These are phyloP conservation scores for Odontocerum albicorne DNA, from an alignment of 2,888 invertebrate genomes.

Conservation along the genomic window DNA sequence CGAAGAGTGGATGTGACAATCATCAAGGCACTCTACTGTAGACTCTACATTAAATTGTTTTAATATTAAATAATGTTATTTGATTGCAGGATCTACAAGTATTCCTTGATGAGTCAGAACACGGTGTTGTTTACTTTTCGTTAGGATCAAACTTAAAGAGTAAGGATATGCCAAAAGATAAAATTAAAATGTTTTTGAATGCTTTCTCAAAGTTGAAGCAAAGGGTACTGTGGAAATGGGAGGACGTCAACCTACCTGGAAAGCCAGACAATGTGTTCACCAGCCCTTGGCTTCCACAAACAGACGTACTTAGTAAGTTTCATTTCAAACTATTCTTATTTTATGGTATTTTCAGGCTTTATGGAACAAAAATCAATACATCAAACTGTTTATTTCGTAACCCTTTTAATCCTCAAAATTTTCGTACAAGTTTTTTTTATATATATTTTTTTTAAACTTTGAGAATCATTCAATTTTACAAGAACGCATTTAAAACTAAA, in stretches of 20 bases:
- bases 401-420: not conserved
- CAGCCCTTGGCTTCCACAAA: conserved; percentile 60
- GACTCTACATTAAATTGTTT: too few relatives aligned
- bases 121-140: conserved; percentile 55
- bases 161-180: conserved; percentile 46
- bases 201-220: conserved; percentile 48
- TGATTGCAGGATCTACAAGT: conserved; percentile 43
- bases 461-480: too few relatives aligned
- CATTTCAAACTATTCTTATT: too few relatives aligned
- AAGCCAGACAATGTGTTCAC: conserved; percentile 50
- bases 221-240: conserved; percentile 53
- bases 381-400: too few relatives aligned
- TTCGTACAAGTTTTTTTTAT: too few relatives aligned
- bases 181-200: conserved; percentile 44
- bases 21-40: too few relatives aligned
- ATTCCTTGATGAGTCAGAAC: conserved; percentile 46
- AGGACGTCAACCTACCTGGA: conserved; percentile 46
- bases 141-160: conserved; percentile 52
- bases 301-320: conserved; percentile 47
- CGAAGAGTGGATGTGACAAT: too few relatives aligned
- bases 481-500: too few relatives aligned
- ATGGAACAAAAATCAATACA: too few relatives aligned
- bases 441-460: too few relatives aligned
- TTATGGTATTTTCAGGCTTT: too few relatives aligned
- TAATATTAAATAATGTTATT: too few relatives aligned